Conservation (phyloP, 2,888 invertebrate genomes). For the Drosophila leonis region DNA sequence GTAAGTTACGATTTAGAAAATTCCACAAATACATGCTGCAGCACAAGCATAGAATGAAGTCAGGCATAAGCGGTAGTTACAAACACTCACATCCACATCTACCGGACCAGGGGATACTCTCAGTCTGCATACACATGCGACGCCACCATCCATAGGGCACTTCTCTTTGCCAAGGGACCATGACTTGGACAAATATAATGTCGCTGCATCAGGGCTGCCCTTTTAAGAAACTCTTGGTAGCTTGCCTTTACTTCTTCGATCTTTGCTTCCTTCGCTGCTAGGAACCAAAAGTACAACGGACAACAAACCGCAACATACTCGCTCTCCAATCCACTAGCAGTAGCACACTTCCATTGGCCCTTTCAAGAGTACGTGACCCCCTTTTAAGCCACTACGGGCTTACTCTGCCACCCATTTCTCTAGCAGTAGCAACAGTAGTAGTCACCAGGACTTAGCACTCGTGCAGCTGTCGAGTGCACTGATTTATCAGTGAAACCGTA, state of each 20-base stretch:
- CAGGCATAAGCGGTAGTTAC: constrained; percentile 68
- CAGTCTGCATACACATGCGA: constrained; percentile 17
- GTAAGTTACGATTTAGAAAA: constrained; percentile 83
- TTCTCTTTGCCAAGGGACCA: constrained; percentile 46
- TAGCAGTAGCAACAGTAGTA: constrained; percentile 10
- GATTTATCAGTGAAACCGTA: constrained; percentile 65
- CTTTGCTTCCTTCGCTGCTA: constrained; percentile 38
- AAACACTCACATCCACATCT: constrained; percentile 52
- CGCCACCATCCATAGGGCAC: constrained; percentile 33
- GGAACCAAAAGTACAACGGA: constrained; percentile 37
- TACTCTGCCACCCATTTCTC: constrained; percentile 13
- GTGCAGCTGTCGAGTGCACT: constrained; percentile 69
- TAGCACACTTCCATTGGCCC: background rate
- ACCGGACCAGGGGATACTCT: constrained; percentile 40
- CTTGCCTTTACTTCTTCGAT: constrained; percentile 54
- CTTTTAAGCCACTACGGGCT: constrained; percentile 8
- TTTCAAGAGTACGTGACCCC: constrained; percentile 35
- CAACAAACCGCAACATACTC: constrained; percentile 59
- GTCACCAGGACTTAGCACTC: constrained; percentile 57
- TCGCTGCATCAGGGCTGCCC: constrained; percentile 44
- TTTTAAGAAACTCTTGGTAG: constrained; percentile 48
- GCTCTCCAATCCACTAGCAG: constrained; percentile 23
- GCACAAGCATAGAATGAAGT: constrained; percentile 65
- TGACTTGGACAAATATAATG: constrained; percentile 64
- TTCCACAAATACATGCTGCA: constrained; percentile 67